Conservation (phyloP, 1,140 invertebrate species). For the Dendrolimus punctatus region DNA sequence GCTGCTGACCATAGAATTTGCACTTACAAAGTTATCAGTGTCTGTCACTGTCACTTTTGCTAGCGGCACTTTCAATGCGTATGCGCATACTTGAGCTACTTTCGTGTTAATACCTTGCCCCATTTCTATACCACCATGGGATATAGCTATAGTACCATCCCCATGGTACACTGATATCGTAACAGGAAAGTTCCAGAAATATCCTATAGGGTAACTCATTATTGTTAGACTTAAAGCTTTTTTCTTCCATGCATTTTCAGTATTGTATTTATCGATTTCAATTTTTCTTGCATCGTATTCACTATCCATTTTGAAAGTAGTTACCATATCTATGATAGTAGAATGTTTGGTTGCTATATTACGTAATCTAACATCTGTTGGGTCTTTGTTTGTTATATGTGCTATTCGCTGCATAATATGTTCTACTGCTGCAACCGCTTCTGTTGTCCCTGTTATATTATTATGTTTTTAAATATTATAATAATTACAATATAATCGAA, state of each 20-base stretch:
- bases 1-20: slow-evolving; percentile 79
- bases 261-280: slow-evolving; percentile 41
- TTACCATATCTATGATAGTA: slow-evolving; percentile 71
- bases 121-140: slow-evolving; percentile 82
- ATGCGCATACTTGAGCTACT: slow-evolving; percentile 82
- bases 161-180: slow-evolving; percentile 76
- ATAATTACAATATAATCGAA: too few species aligned
- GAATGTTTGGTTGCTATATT: slow-evolving; percentile 73
- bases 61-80: slow-evolving; percentile 81
- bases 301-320: slow-evolving; percentile 41
- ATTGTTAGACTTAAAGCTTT: slow-evolving; percentile 72
- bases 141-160: slow-evolving; percentile 78
- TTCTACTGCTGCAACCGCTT: slow-evolving; percentile 81
- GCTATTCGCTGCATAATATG: slow-evolving; percentile 90
- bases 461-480: not conserved
- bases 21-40: slow-evolving; percentile 76
- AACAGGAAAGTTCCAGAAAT: slow-evolving; percentile 70
- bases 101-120: slow-evolving; percentile 82
- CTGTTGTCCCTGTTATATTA: slow-evolving; percentile 73
- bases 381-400: slow-evolving; percentile 76
- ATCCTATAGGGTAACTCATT: slow-evolving; percentile 72
- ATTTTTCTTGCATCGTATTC: slow-evolving; percentile 74
- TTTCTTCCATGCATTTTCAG: slow-evolving; percentile 79
- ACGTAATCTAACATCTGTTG: slow-evolving; percentile 75
- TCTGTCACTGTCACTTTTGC: slow-evolving; percentile 80